Evolutionary conservation across 2,113 vertebrate species (phyloP), one percentile per base, ranked within the genome.

Genomic region (Damaliscus lunatus): DNA sequence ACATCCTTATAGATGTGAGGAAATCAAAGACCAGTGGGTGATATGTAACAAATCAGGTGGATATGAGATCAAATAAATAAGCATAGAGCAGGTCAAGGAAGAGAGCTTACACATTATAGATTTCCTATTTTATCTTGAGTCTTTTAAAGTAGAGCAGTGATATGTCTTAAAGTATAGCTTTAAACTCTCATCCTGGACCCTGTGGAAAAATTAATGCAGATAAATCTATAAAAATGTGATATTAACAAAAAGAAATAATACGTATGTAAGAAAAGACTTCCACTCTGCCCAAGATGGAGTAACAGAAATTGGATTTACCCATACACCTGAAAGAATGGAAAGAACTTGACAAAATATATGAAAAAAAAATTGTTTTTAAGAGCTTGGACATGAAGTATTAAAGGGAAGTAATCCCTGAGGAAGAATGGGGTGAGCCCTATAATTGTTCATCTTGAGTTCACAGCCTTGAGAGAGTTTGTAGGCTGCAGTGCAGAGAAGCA

Each of bases 191-290:
- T 89, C 88, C 27, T 81, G 25, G 43, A 53, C 33, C 62, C 36
- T 57, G 2, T 87, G 74, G 25, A 9, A 25, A 53, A 88, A 60
- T 36, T 62, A 88, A 2, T 43, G 12, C 19, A 62, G 33, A 59
- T 10, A 40, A 88, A 43, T 7, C 48, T 85, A 40, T 25, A 50
- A 57, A 88, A 78, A 21, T 50, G 29, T 81, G 50, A 16, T 31
- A 52, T 14, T 14, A 57, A 78, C n/a, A 89, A 67, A 89, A 89
- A n/a, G 31, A 88, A 91, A 48, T 81, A 88, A 55, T 64, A 55
- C 1, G 0, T 71, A 40, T 33, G 10, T 71, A n/a, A 90, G 25
- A 81, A 50, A 13, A 93, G 46, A 93, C 19, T 57, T 80, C 3
- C 36, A 85, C 67, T 52, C 60, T 50, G 46, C 5, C 40, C 40